Percentiles rank a stretch among this genome's conserved stretches.
Evolutionary conservation across 2,888 invertebrate genomes (phyloP).

Genomic region (Luperina nickerlii): DNA sequence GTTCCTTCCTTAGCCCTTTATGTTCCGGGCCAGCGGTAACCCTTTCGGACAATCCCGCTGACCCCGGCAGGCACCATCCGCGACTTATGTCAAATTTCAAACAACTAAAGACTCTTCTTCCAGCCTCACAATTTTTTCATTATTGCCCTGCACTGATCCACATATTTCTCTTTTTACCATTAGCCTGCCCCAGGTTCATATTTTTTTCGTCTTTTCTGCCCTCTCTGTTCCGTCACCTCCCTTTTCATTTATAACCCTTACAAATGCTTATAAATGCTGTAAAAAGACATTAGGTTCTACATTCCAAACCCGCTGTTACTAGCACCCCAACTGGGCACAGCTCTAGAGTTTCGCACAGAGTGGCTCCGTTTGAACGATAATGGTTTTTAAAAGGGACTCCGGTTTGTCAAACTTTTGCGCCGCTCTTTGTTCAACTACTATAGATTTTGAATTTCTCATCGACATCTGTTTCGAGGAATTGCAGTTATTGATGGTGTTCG

Average conservation of each 20-base stretch:
- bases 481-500: constrained; percentile 20
- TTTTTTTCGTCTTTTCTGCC: too few species aligned
- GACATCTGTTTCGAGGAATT: constrained; percentile 56
- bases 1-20: too few species aligned
- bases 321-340: constrained; percentile 59
- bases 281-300: background rate
- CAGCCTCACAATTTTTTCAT: background rate
- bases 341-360: constrained; percentile 78
- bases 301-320: constrained; percentile 59
- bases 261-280: background rate
- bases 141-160: accelerated
- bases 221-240: too few species aligned
- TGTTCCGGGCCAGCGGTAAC: too few species aligned
- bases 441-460: constrained; percentile 36
- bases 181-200: accelerated
- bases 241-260: too few species aligned
- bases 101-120: background rate
- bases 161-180: background rate
- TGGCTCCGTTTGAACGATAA: constrained; percentile 78
- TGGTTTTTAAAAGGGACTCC: constrained; percentile 78
- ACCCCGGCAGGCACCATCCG: too few species aligned
- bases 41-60: too few species aligned
- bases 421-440: constrained; percentile 48
- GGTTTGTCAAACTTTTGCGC: constrained; percentile 65
- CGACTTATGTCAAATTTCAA: background rate